Conservation (phyloP, 2,888 invertebrate genomes). For the Eustalomyia histrio region DNA sequence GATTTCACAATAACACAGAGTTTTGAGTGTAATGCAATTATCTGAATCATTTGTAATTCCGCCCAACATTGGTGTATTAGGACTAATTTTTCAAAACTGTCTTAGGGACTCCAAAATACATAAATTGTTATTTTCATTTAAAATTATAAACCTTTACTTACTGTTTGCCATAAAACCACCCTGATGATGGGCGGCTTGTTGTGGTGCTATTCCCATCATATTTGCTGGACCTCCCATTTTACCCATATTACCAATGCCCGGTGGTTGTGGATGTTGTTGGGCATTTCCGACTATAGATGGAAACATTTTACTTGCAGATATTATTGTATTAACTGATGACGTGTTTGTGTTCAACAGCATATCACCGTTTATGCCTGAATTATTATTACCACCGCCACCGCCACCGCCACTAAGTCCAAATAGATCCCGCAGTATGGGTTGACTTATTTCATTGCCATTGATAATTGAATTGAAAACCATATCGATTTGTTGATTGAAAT, state of each 20-base stretch:
- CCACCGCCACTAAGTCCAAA: conserved; percentile 76
- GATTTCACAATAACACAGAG: no score
- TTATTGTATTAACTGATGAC: conserved; percentile 54
- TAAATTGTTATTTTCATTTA: no score
- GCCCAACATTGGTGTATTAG: no score
- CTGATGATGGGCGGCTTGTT: conserved; percentile 48
- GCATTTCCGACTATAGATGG: conserved; percentile 56
- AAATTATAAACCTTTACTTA: conserved; percentile 63
- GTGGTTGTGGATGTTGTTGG: conserved; percentile 36
- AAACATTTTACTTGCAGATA: conserved; percentile 67
- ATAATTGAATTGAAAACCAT: conserved; percentile 79
- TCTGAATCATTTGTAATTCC: no score
- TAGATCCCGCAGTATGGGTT: conserved; percentile 78
- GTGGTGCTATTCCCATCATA: conserved; percentile 59
- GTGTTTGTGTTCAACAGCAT: conserved; percentile 59
- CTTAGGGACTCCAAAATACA: no score
- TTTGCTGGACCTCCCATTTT: conserved; percentile 54
- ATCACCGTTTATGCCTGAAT: conserved; percentile 67
- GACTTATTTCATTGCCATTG: conserved; percentile 78
- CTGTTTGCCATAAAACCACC: conserved; percentile 71
- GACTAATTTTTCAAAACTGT: no score
- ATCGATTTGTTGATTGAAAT: conserved; percentile 79
- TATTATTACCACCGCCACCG: conserved; percentile 68
- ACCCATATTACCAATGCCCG: conserved; percentile 48
- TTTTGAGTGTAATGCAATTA: no score